Evolutionary conservation across 2,113 vertebrate genomes (phyloP).

Genomic region (Myotis davidii): DNA sequence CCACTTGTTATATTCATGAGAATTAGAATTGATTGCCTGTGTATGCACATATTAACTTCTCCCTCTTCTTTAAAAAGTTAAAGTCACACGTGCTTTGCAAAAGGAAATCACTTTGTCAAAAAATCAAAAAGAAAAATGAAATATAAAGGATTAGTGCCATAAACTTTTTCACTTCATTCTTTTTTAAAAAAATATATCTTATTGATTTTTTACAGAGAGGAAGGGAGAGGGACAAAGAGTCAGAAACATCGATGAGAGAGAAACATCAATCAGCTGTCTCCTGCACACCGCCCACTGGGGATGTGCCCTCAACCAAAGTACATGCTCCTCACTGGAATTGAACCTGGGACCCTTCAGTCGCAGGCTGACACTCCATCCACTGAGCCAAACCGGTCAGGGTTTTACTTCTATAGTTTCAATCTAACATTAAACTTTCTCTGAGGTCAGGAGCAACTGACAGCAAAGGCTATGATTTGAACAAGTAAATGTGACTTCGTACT

Average conservation of each 20-base stretch:
- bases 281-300: too few relatives aligned
- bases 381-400: not conserved
- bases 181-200: too few relatives aligned
- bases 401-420: not conserved
- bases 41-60: not conserved
- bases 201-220: too few relatives aligned
- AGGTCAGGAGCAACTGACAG: not conserved
- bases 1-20: slow-evolving; percentile 50
- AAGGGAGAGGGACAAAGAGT: too few relatives aligned
- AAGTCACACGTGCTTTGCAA: slow-evolving; percentile 13
- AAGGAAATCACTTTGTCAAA: not conserved
- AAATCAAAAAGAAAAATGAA: not conserved
- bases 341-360: too few relatives aligned
- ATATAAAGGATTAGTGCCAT: not conserved
- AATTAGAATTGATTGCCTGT: slow-evolving; percentile 45
- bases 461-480: not conserved
- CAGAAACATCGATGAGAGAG: too few relatives aligned
- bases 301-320: too few relatives aligned
- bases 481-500: not conserved
- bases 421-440: not conserved
- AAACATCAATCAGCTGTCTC: too few relatives aligned
- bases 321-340: too few relatives aligned
- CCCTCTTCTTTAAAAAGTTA: slow-evolving; percentile 17
- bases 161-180: not conserved
- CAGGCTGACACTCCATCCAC: too few relatives aligned